A percentile compares a stretch with the other conserved stretches of the same genome.
phyloP scores from a whole-genome alignment of 2,797 vertebrate genomes.

The Centroberyx gerrardi region DNA sequence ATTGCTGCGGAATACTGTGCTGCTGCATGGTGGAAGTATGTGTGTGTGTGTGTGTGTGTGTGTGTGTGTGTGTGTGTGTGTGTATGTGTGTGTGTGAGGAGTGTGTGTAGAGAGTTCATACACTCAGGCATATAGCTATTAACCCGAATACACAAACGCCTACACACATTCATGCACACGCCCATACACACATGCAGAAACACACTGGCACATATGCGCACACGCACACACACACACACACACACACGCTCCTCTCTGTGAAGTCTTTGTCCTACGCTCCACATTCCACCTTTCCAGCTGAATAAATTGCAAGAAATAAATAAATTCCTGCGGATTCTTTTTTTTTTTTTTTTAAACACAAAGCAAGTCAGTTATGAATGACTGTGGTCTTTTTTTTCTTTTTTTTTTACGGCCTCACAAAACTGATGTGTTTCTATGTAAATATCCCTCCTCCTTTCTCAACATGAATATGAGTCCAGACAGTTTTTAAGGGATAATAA shows the following conservation, averaged over 20 bases:
- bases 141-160: not conserved
- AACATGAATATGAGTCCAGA: too few relatives aligned
- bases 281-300: not conserved
- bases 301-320: not conserved
- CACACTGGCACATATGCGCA: not conserved
- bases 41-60: too few relatives aligned
- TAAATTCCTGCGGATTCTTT: too few relatives aligned
- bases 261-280: conserved; percentile 2
- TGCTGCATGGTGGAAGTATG: conserved; percentile 5
- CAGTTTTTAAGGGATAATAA: not conserved
- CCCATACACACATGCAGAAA: conserved; percentile 16
- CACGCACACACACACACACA: conserved; percentile 10
- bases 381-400: not conserved
- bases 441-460: too few relatives aligned
- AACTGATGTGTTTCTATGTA: not conserved
- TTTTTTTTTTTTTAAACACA: too few relatives aligned
- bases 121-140: not conserved
- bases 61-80: too few relatives aligned
- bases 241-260: not conserved
- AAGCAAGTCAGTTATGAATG: not conserved
- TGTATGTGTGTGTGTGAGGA: not conserved
- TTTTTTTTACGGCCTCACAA: not conserved
- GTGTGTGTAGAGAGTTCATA: not conserved
- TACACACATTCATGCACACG: not conserved
- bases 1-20: conserved; percentile 25